Conservation (phyloP, 2,113 vertebrate species). For the Oostethus manadensis region DNA sequence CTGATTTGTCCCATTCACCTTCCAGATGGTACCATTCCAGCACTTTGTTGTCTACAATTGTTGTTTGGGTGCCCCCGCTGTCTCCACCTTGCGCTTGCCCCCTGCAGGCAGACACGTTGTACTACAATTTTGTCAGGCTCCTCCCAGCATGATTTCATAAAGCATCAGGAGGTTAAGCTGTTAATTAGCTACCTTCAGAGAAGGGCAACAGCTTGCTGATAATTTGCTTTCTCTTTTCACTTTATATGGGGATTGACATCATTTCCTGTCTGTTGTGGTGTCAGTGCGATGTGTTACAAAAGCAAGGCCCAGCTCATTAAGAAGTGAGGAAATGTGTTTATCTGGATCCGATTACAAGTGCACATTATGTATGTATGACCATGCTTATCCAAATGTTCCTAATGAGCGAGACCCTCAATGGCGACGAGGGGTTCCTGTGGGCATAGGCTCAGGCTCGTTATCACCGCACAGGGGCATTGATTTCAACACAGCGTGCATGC, state of each 20-base stretch:
- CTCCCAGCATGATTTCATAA: constrained; percentile 69
- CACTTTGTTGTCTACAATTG: constrained; percentile 58
- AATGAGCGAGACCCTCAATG: constrained; percentile 64
- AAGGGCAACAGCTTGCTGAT: constrained; percentile 68
- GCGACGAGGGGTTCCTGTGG: constrained; percentile 78
- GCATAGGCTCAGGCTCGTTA: constrained; percentile 89
- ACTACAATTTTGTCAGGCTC: constrained; percentile 61
- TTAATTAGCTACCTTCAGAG: constrained; percentile 73
- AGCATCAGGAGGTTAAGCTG: constrained; percentile 76
- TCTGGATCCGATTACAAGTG: constrained; percentile 62
- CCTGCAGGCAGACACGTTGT: constrained; percentile 70
- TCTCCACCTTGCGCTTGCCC: constrained; percentile 63
- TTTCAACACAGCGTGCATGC: constrained; percentile 80
- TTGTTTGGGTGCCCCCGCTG: constrained; percentile 54
- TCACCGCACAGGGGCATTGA: constrained; percentile 87
- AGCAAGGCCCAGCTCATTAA: constrained; percentile 63
- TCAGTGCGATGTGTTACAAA: constrained; percentile 52
- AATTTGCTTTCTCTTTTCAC: constrained; percentile 55
- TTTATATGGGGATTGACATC: constrained; percentile 50
- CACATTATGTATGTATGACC: constrained; percentile 68
- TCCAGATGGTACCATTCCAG: constrained; percentile 64
- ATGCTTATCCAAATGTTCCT: constrained; percentile 72
- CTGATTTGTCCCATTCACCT: constrained; percentile 58
- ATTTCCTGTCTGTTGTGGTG: constrained; percentile 65
- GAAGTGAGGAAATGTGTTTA: constrained; percentile 56